Base-by-base conservation (phyloP, 37 sponge, comb jelly and placozoan genomes). In the Corticium candelabrum region DNA sequence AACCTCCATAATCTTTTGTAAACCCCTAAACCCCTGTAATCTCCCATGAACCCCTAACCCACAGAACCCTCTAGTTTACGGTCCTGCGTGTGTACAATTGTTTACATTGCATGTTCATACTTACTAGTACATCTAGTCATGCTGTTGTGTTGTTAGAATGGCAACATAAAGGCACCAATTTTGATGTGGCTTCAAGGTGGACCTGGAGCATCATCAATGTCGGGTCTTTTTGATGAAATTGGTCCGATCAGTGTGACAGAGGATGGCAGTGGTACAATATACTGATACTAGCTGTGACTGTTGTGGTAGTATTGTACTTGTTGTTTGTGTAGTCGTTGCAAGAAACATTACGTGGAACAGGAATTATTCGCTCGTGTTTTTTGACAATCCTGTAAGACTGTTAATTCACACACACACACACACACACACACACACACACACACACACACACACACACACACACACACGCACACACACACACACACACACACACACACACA, bases 321-420 rank as follows among this genome's bases (percentile, higher is more conserved):
- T 67, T 3, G 41, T 40, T 37, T 75, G 30, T 71, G 29, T 74
- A 79, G 86, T 79, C 3, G 5, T 41, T 30, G 40, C 1, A 0
- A 76, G 84, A 3, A 74, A 78, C 3, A 73, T 92, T 11, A 88
- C 86, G 7, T 92, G 93, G 93, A 92, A 92, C 72, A 35, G 68
- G 2, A 62, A 85, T 37, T 92, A 86, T 37, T 76, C 83, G 71
- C 81, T 94, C 79, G 41, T 94, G 68, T 94, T 83, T 83, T 87
- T 94, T 41, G 95, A 94, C 41, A 94, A 94, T 78, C 95, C 95
- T 7, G 95, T 89, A 32, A n/a, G n/a, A n/a, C n/a, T n/a, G n/a
- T n/a, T n/a, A n/a, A n/a, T n/a, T n/a, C n/a, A n/a, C n/a, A n/a
- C n/a, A n/a, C n/a, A n/a, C n/a, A n/a, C n/a, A n/a, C n/a, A 80